Base-by-base conservation (phyloP, 2,113 vertebrate species). In the Dicerorhinus sumatrensis region DNA sequence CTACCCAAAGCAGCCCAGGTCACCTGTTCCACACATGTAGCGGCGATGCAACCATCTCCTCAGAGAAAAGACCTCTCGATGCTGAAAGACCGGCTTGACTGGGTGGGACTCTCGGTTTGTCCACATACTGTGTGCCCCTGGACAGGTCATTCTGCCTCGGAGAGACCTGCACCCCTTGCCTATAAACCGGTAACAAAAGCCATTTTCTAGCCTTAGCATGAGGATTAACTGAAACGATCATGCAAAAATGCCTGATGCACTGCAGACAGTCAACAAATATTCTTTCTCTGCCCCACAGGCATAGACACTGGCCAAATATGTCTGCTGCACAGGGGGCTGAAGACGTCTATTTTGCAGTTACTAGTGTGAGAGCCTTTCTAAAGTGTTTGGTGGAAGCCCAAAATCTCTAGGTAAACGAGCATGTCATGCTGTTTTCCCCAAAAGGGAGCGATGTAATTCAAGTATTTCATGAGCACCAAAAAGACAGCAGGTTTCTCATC, bases 371-470 rank as follows among this genome's bases (percentile, higher is more conserved):
- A 58, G 29, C 36, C 36, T 62, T 98, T 91, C 82, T 94, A 54
- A 93, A 95, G 62, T 72, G 29, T 82, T 95, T 93, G 77, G 81
- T 91, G 69, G 72, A 54, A 86, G 58, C 58, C 65, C 82, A 56
- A 94, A 76, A 93, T 92, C 39, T 91, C 97, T 54, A 72, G 63
- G 79, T 81, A 97, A 96, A 97, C 54, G 33, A 95, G 86, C 72
- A 29, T 31, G 7, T 39, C n/a, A 69, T 39, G 86, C 70, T 83
- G 9, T 67, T 93, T 91, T 70, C 82, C 77, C 82, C 27, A 96
- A 94, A 89, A 87, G 48, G 48, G 83, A 89, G 65, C 0, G 0
- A 72, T 91, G 18, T 36, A 81, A 51, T 51, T 95, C 54, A 62
- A 85, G 65, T 36, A 62, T 23, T 88, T 96, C 87, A 90, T 20